Conservation (phyloP, 2,888 invertebrate genomes). For the Torymus aiolomorphi region DNA sequence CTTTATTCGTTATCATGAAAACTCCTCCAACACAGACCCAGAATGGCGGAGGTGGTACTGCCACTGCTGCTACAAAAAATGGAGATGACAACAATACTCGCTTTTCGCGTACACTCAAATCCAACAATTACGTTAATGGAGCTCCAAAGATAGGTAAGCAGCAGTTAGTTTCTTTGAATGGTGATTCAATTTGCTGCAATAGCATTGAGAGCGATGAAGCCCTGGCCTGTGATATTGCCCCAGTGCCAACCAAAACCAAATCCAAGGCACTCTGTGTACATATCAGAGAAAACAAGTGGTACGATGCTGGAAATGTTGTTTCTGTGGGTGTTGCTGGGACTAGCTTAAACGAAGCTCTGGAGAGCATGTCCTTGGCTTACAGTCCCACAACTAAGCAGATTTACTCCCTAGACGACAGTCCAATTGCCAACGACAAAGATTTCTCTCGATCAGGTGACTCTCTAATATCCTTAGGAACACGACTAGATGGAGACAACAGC, state of each 20-base stretch:
- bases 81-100: conserved; percentile 45
- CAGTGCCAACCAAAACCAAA: conserved; percentile 61
- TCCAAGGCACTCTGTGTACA: conserved; percentile 71
- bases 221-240: conserved; percentile 68
- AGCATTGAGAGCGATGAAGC: conserved; percentile 69
- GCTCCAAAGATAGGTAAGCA: conserved; percentile 62
- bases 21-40: conserved; percentile 60
- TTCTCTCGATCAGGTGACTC: conserved; percentile 40
- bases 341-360: conserved; percentile 82
- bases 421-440: conserved; percentile 42
- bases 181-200: conserved; percentile 69
- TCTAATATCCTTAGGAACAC: conserved; percentile 23
- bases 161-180: conserved; percentile 70
- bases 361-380: conserved; percentile 85
- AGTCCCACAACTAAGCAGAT: conserved; percentile 85
- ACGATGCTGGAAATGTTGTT: conserved; percentile 70
- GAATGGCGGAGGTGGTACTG: conserved; percentile 42
- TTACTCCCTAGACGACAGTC: conserved; percentile 78
- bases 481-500: conserved; percentile 36
- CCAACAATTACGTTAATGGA: conserved; percentile 48
- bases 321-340: conserved; percentile 70
- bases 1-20: conserved; percentile 58
- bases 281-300: conserved; percentile 71
- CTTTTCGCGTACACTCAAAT: conserved; percentile 40
- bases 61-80: conserved; percentile 39